Percentiles rank a stretch among this genome's conserved stretches.
Evolutionary conservation across 2,113 vertebrate species (phyloP).

Genomic region (Silurus glanis): DNA sequence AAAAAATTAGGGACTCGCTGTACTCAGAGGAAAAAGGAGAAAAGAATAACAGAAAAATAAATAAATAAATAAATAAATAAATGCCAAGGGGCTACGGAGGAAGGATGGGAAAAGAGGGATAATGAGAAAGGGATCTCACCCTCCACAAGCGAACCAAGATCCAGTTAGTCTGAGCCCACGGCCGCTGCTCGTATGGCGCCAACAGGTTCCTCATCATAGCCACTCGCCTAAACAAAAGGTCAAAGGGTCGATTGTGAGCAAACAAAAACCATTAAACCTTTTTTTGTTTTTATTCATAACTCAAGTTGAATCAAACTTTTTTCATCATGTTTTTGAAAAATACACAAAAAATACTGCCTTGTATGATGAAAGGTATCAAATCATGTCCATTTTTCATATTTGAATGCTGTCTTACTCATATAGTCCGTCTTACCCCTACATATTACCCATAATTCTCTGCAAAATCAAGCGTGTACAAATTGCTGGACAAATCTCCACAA

Average conservation of each 20-base stretch:
- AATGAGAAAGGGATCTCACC: slow-evolving; percentile 68
- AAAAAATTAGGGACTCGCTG: neutral
- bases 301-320: no score
- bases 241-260: neutral
- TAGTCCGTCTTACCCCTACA: neutral
- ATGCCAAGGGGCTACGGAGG: neutral
- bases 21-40: neutral
- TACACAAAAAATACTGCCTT: no score
- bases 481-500: neutral
- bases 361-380: no score
- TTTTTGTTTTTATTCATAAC: no score
- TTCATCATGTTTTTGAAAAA: no score
- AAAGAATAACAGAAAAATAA: neutral
- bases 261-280: no score
- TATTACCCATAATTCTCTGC: neutral
- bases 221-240: slow-evolving; percentile 75
- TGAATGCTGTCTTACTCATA: neutral
- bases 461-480: neutral
- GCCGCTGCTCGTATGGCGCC: slow-evolving; percentile 95
- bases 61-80: no score
- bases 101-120: neutral
- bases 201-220: slow-evolving; percentile 96
- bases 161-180: slow-evolving; percentile 99
- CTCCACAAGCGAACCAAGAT: slow-evolving; percentile 96
- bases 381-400: neutral